Percentiles rank a stretch among this genome's conserved stretches.
Evolutionary conservation across 2,888 invertebrate genomes (phyloP).

Genomic region (Drosophila pullipes): DNA sequence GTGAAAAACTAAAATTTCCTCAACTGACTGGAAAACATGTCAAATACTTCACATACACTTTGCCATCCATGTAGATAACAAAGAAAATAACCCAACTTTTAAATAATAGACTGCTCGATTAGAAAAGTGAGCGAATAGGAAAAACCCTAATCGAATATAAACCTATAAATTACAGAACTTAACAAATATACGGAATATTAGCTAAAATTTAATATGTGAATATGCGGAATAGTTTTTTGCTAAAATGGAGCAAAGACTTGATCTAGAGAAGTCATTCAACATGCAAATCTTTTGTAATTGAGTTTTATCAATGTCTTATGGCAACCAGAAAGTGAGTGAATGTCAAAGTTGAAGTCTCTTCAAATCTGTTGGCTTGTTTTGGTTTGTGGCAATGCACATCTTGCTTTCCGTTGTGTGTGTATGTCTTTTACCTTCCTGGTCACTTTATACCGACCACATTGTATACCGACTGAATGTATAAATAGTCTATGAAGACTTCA

Average conservation of each 20-base stretch:
- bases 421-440: not conserved
- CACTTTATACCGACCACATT: not conserved
- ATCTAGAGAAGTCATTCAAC: not conserved
- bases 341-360: not conserved
- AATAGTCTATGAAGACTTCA: not conserved
- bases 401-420: not conserved
- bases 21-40: conserved; percentile 27
- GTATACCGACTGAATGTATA: not conserved
- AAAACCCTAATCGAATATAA: too few relatives aligned
- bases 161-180: not conserved
- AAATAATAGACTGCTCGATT: not conserved
- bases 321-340: not conserved
- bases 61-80: conserved; percentile 3
- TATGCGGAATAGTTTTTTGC: not conserved
- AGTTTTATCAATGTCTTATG: not conserved
- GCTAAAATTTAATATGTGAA: not conserved
- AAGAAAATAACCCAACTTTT: not conserved
- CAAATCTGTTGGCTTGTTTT: not conserved
- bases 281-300: not conserved
- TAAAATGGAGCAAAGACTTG: not conserved
- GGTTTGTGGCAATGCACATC: not conserved
- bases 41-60: conserved; percentile 33
- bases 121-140: too few relatives aligned
- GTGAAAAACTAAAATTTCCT: conserved; percentile 7
- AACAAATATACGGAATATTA: not conserved